Conservation (phyloP, 2,113 vertebrate genomes). For the Edolisoma coerulescens region DNA sequence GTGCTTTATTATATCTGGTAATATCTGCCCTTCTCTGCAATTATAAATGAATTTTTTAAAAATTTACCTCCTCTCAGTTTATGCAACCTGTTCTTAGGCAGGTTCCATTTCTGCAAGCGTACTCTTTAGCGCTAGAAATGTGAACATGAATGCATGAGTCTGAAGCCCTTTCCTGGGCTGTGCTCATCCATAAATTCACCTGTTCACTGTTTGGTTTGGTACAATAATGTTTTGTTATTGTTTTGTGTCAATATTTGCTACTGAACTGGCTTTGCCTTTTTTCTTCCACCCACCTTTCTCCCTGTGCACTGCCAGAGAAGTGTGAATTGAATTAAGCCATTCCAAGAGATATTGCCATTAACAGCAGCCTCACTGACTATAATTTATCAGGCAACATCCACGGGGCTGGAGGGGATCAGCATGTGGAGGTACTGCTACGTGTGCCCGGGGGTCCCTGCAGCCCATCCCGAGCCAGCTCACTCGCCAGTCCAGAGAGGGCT, state of each 20-base stretch:
- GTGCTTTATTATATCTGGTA: background rate
- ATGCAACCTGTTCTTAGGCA: background rate
- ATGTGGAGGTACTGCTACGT: accelerated
- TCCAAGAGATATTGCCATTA: background rate
- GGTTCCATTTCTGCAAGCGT: background rate
- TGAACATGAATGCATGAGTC: background rate
- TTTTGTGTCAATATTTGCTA: conserved; percentile 24
- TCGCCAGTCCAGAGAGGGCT: accelerated
- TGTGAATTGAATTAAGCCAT: background rate
- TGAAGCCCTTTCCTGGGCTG: background rate
- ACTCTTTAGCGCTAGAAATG: background rate
- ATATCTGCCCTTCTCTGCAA: background rate
- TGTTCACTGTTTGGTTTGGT: background rate
- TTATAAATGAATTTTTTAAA: background rate
- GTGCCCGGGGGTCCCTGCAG: background rate
- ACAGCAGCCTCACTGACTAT: background rate
- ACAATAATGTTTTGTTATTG: background rate
- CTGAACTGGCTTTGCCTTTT: background rate
- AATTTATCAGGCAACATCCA: background rate
- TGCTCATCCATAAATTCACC: background rate
- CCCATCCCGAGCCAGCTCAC: background rate
- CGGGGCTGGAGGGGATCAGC: accelerated
- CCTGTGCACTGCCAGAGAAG: background rate
- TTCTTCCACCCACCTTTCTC: conserved; percentile 5
- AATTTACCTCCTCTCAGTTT: background rate